A percentile compares a stretch with the other conserved stretches of the same genome.
Evolutionary conservation across 2,888 invertebrate genomes (phyloP).

Genomic region (Morpho deidamia): DNA sequence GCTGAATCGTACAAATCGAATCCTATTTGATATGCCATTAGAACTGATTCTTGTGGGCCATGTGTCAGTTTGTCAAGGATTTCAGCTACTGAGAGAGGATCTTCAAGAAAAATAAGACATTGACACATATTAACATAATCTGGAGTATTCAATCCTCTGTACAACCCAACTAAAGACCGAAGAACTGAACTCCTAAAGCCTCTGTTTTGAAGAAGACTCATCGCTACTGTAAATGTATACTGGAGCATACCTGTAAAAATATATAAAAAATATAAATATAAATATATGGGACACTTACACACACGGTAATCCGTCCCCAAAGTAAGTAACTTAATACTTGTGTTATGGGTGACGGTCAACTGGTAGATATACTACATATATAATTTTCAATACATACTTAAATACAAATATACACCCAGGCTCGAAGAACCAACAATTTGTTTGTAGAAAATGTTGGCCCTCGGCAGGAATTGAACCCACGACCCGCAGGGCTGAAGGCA

Average conservation of each 20-base stretch:
- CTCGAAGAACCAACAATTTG: too few relatives aligned
- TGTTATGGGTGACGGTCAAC: too few relatives aligned
- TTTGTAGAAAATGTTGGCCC: too few relatives aligned
- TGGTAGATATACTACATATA: too few relatives aligned
- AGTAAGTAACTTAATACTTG: too few relatives aligned
- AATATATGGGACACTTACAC: too few relatives aligned
- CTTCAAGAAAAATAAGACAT: slow-evolving; percentile 97
- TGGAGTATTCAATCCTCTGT: slow-evolving; percentile 91
- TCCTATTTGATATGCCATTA: slow-evolving; percentile 99
- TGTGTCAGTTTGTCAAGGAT: slow-evolving; percentile 93
- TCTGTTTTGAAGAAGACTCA: slow-evolving; percentile 96
- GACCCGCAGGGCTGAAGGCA: too few relatives aligned
- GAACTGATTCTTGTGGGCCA: slow-evolving; percentile 85
- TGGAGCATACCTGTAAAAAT: slow-evolving; percentile 86
- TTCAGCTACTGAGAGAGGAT: slow-evolving; percentile 94
- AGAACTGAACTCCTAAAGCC: slow-evolving; percentile 95
- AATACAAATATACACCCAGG: too few relatives aligned
- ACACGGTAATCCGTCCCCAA: too few relatives aligned
- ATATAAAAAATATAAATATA: not conserved
- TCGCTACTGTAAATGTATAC: slow-evolving; percentile 97
- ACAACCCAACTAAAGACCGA: slow-evolving; percentile 92
- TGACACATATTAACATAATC: slow-evolving; percentile 99
- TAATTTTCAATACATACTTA: too few relatives aligned
- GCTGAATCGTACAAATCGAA: slow-evolving; percentile 99
- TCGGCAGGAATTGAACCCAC: too few relatives aligned